Conservation (phyloP, 2,113 vertebrate genomes). For the Tiliqua scincoides region DNA sequence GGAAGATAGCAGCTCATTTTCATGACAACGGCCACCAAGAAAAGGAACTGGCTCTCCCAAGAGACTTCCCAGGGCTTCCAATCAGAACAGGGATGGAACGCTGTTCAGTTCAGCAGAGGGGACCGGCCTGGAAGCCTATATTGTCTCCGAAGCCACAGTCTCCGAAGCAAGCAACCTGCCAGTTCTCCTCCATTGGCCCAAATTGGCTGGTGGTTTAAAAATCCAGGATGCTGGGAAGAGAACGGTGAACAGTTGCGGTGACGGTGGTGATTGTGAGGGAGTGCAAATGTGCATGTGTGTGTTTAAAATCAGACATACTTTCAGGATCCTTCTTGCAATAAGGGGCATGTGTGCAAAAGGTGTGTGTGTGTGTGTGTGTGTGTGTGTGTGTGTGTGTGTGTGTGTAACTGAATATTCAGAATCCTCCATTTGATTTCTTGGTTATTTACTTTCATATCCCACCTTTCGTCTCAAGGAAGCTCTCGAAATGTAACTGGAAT, state of each 20-base stretch:
- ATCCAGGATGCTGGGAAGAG: not conserved
- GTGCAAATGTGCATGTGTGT: no score
- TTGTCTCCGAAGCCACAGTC: constrained; percentile 10
- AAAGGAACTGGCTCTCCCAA: constrained; percentile 54
- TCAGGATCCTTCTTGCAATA: not conserved
- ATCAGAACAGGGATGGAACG: constrained; percentile 70
- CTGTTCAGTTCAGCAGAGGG: constrained; percentile 62
- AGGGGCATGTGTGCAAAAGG: not conserved
- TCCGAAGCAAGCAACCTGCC: constrained; percentile 33
- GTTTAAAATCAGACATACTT: not conserved
- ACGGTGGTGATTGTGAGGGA: no score
- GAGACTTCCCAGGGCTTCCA: constrained; percentile 69
- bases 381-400: not conserved
- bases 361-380: not conserved
- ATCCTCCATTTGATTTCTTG: no score
- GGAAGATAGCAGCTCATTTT: constrained; percentile 68
- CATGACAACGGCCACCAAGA: constrained; percentile 67
- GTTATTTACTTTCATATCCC: no score
- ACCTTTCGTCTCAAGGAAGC: no score
- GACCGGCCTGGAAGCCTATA: constrained; percentile 50
- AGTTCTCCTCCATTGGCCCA: constrained; percentile 16
- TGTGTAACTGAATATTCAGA: no score
- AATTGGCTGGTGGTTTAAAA: not conserved
- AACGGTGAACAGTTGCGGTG: not conserved
- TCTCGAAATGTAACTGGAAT: no score